Evolutionary conservation across 2,113 vertebrate species (phyloP), one percentile per base, ranked within the genome.

Genomic region (Ammodytes dubius): DNA sequence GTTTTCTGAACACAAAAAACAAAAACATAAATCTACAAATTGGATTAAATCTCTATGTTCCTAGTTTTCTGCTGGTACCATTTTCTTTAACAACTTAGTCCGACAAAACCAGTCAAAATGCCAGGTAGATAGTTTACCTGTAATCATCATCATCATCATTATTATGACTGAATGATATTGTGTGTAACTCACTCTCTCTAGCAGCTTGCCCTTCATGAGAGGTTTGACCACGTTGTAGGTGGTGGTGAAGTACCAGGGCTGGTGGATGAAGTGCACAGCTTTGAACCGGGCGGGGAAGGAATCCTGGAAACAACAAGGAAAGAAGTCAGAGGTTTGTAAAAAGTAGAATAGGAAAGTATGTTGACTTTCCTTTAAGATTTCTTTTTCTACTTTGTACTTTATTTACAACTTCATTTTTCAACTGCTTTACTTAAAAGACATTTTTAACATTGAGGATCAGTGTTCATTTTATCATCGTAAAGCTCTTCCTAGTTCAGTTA

Each of bases 221-320:
- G 98, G 98, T 88, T 98, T 99, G 87, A 99, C 98, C 86, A 99
- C 94, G 0, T 99, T 99, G 94, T 99, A 99, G 79, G 98, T 99
- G 43, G 98, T 99, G 88, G 98, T 99, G 93, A 99, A 99, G 89
- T 99, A 99, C 98, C 98, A 99, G 0, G 98, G 98, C 93, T 99
- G 98, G 89, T 99, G 96, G 92, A 99, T 99, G 93, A 99, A 99
- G 93, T 99, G 97, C 78, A 99, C 95, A 0, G 98, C 97, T 92
- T 99, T 99, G 94, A 99, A 99, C 54, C 98, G 96, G 0, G 98
- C 98, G 5, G 98, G 98, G 89, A 99, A 99, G 4, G 98, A 99
- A 74, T 99, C 98, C 98, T 99, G 84, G 78, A 1, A 73, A 43
- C 3, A 39, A 8, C 27, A 46, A 59, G 4, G 49, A 6, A 58